Base-by-base conservation (phyloP, 2,113 vertebrate genomes). In the Cololabis saira region DNA sequence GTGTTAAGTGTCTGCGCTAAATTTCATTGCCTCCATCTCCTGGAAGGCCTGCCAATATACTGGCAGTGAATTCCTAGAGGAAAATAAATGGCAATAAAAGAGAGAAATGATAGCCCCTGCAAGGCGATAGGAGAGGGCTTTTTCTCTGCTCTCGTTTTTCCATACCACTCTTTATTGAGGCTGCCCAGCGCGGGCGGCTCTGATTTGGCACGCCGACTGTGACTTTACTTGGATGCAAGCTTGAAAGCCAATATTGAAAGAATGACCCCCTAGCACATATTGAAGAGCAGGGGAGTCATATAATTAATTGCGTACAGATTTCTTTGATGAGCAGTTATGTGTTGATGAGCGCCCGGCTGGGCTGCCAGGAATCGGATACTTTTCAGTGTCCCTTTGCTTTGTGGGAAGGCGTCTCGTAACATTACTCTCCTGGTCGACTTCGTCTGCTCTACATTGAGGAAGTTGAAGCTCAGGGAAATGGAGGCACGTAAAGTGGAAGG, bases 61-160 rank as follows among this genome's bases (percentile, higher is more conserved):
- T 95, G 95, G 96, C 95, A 96, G 95, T 91, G 93, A 95, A 97
- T 94, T 96, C 96, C 97, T 98, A 86, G 94, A 95, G 96, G 96
- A 96, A 96, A 98, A 96, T 96, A 95, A 96, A 97, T 95, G 95
- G 95, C 94, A 97, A 95, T 98, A 97, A 97, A 96, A 94, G 93
- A 95, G 95, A 95, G 95, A 94, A 95, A 96, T 94, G 94, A 97
- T 97, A 89, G 92, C 90, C 92, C 90, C 73, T 91, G 93, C 91
- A 93, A 95, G 93, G 93, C 85, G 92, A 91, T 94, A 95, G 92
- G 92, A 94, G 93, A 93, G 90, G 91, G 88, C 94, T 84, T 81
- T 86, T 84, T 84, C 81, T 73, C 68, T 65, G 66, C 71, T 58
- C 65, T 86, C 76, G 87, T 84, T 87, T 80, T 74, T 81, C 84